Evolutionary conservation across 1,140 invertebrate genomes (phyloP), one percentile per base, ranked within the genome.

Genomic region (Dendrolimus kikuchii): DNA sequence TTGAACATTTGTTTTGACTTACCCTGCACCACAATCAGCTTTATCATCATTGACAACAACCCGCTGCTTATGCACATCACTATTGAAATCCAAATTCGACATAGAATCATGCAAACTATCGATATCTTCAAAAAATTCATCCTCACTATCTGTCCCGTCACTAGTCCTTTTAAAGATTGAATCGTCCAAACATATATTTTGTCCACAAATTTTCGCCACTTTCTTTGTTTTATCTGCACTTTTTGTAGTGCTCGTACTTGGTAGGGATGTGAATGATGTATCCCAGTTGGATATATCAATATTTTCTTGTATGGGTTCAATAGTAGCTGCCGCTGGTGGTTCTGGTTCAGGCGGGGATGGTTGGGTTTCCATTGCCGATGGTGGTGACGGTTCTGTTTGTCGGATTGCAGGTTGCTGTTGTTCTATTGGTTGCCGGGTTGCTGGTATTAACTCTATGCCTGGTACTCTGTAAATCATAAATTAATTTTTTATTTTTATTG

Each of bases 171-270:
- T 81, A 10, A 86, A 64, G 37, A 86, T 68, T 0, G 80, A 83
- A 48, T 83, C 77, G 23, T 86, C 81, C 4, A 86, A 54, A 46
- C 80, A 86, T 49, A 86, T 80, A 50, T 83, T 86, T 50, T 86
- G 81, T 0, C 81, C 81, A 40, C 82, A 83, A 5, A 86, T 83
- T 45, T 83, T 86, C 0, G 79, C 59, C 0, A 84, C 69, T 42
- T 71, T 71, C n/a, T 73, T 75, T 7, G 23, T 23, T 23, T 60
- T 66, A 0, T 62, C 56, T 8, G 75, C 64, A 1, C 51, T 46
- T 5, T 42, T 62, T 4, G 60, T 45, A 71, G 68, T 23, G 59
- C 77, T 81, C 0, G 79, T 80, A 7, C 75, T 76, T 0, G 81
- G 77, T 7, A 66, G 40, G 0, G 72, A 57, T 0, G 54, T 50